These are phyloP conservation scores for Struthidea cinerea DNA, from an alignment of 2,113 vertebrate species.

Conservation along the genomic window DNA sequence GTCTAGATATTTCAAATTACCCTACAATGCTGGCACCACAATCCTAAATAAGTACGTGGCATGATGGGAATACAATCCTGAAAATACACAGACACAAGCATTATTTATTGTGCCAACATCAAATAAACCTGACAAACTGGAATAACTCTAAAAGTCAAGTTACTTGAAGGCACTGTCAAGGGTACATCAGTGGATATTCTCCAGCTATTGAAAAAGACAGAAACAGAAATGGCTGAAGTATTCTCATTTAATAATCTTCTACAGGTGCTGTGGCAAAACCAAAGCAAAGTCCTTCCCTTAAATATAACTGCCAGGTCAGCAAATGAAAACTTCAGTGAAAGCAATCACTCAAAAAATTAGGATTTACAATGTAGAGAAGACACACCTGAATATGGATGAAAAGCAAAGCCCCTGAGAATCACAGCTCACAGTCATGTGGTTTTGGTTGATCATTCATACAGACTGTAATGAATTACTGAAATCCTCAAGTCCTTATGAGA, in stretches of 20 bases:
- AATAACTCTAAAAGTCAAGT: neutral
- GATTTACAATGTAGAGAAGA: neutral
- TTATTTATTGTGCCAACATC: neutral
- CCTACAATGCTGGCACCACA: neutral
- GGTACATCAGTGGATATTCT: neutral
- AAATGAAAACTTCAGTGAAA: neutral
- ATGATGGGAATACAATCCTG: neutral
- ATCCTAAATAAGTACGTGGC: neutral
- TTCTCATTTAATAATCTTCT: neutral
- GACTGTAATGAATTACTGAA: neutral
- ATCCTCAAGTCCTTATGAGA: neutral
- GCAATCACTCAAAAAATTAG: neutral
- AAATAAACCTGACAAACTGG: neutral
- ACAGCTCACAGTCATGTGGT: neutral
- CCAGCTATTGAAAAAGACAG: rapidly evolving
- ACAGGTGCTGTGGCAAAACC: neutral
- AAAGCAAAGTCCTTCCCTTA: neutral
- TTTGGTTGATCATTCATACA: neutral
- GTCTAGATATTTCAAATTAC: neutral
- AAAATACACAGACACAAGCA: neutral
- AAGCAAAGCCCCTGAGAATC: neutral
- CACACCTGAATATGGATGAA: rapidly evolving
- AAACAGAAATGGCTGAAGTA: neutral
- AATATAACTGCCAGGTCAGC: neutral
- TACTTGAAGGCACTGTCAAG: neutral